phyloP scores from a whole-genome alignment of 1,140 invertebrate species.

The Drosophila repletoides region DNA sequence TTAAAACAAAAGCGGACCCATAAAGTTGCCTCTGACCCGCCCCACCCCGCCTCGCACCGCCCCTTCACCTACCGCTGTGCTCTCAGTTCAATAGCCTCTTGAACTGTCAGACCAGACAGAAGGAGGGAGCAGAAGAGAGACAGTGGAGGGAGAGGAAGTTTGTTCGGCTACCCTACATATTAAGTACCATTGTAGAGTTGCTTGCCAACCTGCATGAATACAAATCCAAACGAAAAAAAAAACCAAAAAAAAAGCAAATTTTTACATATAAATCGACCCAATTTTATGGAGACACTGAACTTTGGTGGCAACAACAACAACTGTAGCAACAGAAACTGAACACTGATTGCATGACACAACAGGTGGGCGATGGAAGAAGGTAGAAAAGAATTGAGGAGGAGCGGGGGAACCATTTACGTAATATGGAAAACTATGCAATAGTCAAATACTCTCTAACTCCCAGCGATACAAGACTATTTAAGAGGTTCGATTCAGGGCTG shows the following conservation, averaged over 20 bases:
- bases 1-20: slow-evolving; percentile 30
- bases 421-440: no score
- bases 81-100: slow-evolving; percentile 65
- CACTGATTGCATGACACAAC: slow-evolving; percentile 24
- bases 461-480: no score
- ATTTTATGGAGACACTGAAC: slow-evolving; percentile 47
- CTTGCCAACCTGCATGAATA: slow-evolving; percentile 37
- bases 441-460: no score
- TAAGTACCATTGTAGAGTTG: slow-evolving; percentile 26
- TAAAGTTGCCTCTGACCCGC: slow-evolving; percentile 11
- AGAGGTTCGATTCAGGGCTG: no score
- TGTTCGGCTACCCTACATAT: slow-evolving; percentile 22
- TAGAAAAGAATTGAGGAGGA: not conserved
- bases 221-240: not conserved
- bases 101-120: slow-evolving; percentile 26
- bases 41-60: no score
- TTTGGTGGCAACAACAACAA: slow-evolving; percentile 1
- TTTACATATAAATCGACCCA: slow-evolving; percentile 48
- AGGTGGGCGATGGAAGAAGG: slow-evolving; percentile 10
- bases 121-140: no score
- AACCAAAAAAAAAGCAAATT: slow-evolving; percentile 6
- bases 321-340: not conserved
- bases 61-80: slow-evolving; percentile 5
- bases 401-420: no score
- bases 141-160: not conserved